phyloP scores from a whole-genome alignment of 2,888 invertebrate genomes.

The Chrysomela aeneicollis region DNA sequence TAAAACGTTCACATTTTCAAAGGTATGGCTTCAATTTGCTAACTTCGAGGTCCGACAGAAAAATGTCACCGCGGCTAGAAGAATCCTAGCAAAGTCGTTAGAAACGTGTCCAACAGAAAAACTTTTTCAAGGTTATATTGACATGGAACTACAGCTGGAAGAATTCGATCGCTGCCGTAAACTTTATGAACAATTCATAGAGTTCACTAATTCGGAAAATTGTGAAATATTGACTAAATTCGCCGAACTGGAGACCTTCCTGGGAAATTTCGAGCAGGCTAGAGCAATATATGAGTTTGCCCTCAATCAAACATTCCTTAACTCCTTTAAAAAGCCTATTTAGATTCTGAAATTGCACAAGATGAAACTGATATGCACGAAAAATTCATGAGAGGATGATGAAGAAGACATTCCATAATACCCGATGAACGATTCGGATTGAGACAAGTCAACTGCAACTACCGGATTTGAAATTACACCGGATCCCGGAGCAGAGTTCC shows the following conservation, averaged over 20 bases:
- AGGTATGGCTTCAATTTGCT: conserved; percentile 96
- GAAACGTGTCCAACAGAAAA: conserved; percentile 98
- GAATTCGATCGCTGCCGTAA: conserved; percentile 98
- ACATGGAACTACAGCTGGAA: conserved; percentile 94
- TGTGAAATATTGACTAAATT: conserved; percentile 99
- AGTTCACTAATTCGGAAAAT: conserved; percentile 96
- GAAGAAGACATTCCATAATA: conserved; percentile 90
- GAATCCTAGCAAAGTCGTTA: conserved; percentile 85
- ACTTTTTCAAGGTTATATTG: conserved; percentile 96
- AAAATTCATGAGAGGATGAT: conserved; percentile 91
- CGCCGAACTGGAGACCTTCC: conserved; percentile 83
- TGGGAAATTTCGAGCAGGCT: conserved; percentile 93
- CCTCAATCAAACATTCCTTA: conserved; percentile 99
- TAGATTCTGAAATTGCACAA: conserved; percentile 96
- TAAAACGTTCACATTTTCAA: conserved; percentile 97
- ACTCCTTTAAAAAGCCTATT: conserved; percentile 97
- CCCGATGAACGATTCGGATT: too few relatives aligned
- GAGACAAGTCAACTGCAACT: too few relatives aligned
- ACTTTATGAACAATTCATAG: conserved; percentile 96
- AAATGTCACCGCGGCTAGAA: conserved; percentile 86
- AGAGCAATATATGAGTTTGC: conserved; percentile 95
- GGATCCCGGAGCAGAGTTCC: too few relatives aligned
- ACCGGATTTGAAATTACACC: too few relatives aligned
- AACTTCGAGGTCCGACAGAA: conserved; percentile 97
- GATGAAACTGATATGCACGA: conserved; percentile 94